Conservation (phyloP, 2,888 invertebrate species). For the Campoletis raptor region DNA sequence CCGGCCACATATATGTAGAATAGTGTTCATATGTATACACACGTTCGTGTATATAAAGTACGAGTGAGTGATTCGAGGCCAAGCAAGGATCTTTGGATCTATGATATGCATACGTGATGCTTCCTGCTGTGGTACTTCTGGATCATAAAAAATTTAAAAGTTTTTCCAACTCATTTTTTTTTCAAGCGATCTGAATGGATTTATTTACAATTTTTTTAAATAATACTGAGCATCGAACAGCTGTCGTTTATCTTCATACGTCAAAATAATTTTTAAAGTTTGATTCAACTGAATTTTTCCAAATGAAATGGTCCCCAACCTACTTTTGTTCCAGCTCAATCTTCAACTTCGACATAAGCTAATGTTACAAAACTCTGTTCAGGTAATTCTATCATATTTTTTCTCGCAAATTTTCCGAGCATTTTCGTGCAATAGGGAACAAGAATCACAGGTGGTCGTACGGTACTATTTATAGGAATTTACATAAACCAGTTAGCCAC, state of each 20-base stretch:
- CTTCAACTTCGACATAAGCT: not conserved
- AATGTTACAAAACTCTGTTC: not conserved
- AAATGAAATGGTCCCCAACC: not conserved
- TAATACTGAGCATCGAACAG: not conserved
- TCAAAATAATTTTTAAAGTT: not conserved
- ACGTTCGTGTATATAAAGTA: slow-evolving; percentile 19
- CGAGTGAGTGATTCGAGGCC: slow-evolving; percentile 54
- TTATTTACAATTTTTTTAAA: not conserved
- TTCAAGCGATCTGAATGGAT: not conserved
- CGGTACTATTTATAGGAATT: not conserved
- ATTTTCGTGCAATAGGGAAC: not conserved
- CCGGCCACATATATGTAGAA: slow-evolving; percentile 29
- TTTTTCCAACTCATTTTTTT: not conserved
- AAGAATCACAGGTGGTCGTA: not conserved
- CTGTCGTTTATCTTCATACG: not conserved
- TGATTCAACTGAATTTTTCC: not conserved
- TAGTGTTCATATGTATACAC: not conserved
- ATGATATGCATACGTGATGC: slow-evolving; percentile 43
- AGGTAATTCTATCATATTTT: not conserved
- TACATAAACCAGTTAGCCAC: not conserved
- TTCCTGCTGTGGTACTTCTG: not conserved
- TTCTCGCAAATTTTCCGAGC: not conserved
- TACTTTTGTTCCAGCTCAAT: not conserved
- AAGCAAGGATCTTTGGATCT: slow-evolving; percentile 45
- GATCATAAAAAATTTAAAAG: not conserved